Conservation (phyloP, 92 coral and sea anemone species). For the Porites evermanni region DNA sequence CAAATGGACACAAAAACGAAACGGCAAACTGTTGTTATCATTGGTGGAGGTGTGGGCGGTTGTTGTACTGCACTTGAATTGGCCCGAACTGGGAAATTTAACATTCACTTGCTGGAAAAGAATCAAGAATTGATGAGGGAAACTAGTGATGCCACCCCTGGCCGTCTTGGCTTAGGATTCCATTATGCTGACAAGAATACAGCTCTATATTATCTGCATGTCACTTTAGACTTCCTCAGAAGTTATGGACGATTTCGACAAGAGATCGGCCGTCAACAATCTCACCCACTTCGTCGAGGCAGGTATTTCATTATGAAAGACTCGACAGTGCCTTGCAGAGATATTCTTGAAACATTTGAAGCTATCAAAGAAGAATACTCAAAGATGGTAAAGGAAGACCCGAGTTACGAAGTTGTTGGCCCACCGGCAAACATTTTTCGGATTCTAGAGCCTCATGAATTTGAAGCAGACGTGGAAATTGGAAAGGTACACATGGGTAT, state of each 20-base stretch:
- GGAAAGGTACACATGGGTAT: conserved; percentile 64
- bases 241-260: conserved; percentile 64
- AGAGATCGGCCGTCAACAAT: conserved; percentile 30
- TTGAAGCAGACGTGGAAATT: conserved; percentile 38
- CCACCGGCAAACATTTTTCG: conserved; percentile 69
- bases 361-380: conserved; percentile 69
- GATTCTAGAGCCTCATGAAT: conserved; percentile 57
- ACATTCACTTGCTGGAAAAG: conserved; percentile 63
- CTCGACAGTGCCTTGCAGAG: conserved; percentile 39
- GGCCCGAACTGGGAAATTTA: conserved; percentile 52
- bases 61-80: conserved; percentile 73
- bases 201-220: conserved; percentile 58
- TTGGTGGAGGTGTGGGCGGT: conserved; percentile 83
- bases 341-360: conserved; percentile 58
- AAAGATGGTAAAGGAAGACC: conserved; percentile 52
- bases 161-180: conserved; percentile 75
- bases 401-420: conserved; percentile 68
- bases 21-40: conserved; percentile 20
- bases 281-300: conserved; percentile 74
- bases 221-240: conserved; percentile 58
- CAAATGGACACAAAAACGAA: too few species aligned
- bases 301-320: conserved; percentile 68
- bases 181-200: conserved; percentile 73
- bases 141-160: conserved; percentile 67
- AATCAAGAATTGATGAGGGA: conserved; percentile 61